Evolutionary conservation across 2,113 vertebrate species (phyloP), one percentile per base, ranked within the genome.

Genomic region (Amia ocellicauda): DNA sequence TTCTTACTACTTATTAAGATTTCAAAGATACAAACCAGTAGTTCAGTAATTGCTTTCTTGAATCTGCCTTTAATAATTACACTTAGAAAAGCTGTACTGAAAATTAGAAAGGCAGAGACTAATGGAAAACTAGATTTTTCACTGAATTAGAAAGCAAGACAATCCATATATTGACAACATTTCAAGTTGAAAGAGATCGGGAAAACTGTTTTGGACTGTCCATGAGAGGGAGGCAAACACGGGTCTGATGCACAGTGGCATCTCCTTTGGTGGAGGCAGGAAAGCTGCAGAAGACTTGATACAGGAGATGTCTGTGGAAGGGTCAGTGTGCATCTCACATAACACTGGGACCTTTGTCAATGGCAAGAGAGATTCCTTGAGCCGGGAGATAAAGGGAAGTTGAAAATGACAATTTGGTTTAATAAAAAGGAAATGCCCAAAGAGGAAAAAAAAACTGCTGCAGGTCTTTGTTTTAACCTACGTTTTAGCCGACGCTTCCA

Each of bases 71-170:
- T 94, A 93, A 96, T 96, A 94, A 97, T 98, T 96, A 97, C 93
- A 94, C 92, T 87, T 92, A 91, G 89, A 89, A 92, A 86, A 88
- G 90, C 88, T 90, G 75, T 89, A 85, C 89, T 17, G 87, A 88
- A 90, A 87, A 91, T 91, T 88, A 91, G 87, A 88, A 86, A 89
- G 90, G 90, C 91, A 92, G 88, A 93, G 92, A 92, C 93, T 93
- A 94, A 98, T 97, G 92, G 94, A 96, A 98, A 98, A 97, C 93
- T 94, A 96, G 93, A 96, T 97, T 97, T 98, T 96, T 94, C 93
- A 93, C 92, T 95, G 93, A 97, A 97, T 95, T 94, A 94, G 94
- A 92, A 93, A 86, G 89, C 87, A 86, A 84, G 83, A 85, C 85
- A 89, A 97, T 98, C 96, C 75, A 95, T 97, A 95, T 98, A 98